These are phyloP conservation scores for Lycia hirtaria DNA, from an alignment of 2,888 invertebrate species.

Conservation along the genomic window DNA sequence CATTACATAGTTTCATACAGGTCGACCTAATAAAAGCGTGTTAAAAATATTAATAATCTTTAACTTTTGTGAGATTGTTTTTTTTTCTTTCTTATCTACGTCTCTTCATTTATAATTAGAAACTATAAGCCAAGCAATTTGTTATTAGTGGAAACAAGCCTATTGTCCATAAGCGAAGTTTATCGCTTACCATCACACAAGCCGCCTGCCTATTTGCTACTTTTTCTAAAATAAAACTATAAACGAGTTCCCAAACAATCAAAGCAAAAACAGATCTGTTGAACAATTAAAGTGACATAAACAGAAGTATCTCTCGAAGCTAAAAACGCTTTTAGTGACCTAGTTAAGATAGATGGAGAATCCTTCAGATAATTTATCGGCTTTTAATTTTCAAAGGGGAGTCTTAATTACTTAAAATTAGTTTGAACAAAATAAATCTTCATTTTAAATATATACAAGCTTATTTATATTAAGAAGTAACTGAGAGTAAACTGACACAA, in stretches of 20 bases:
- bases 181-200: too few species aligned
- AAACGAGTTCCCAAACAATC: not conserved
- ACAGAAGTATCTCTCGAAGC: conserved; percentile 4
- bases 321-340: conserved; percentile 22
- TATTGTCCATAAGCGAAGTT: too few species aligned
- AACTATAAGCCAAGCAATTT: too few species aligned
- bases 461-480: not conserved
- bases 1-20: too few species aligned
- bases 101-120: too few species aligned
- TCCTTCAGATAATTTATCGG: conserved; percentile 19
- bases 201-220: too few species aligned
- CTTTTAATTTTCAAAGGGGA: conserved; percentile 11
- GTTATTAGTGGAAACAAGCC: too few species aligned
- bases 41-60: too few species aligned
- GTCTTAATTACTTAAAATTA: conserved; percentile 16
- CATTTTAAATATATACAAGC: not conserved
- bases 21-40: too few species aligned
- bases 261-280: not conserved
- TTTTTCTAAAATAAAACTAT: not conserved
- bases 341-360: conserved; percentile 7
- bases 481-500: not conserved
- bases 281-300: conserved; percentile 5
- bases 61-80: too few species aligned
- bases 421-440: conserved; percentile 3
- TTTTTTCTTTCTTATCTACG: too few species aligned